phyloP scores from a whole-genome alignment of 2,888 invertebrate species.

The Halictus ligatus region DNA sequence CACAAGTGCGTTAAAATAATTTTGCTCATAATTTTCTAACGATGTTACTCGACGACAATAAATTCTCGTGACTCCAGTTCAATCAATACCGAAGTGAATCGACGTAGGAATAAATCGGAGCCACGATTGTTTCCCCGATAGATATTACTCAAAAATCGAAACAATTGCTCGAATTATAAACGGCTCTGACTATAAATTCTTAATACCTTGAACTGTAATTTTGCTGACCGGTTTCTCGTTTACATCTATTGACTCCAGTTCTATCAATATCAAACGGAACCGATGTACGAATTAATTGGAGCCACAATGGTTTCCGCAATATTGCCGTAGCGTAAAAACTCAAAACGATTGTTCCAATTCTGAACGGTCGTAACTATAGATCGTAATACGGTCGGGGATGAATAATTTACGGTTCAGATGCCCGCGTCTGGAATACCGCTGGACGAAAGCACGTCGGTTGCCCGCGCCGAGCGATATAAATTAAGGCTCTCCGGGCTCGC shows the following conservation, averaged over 20 bases:
- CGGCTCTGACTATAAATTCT: background rate
- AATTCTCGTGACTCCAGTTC: background rate
- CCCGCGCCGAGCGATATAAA: slow-evolving; percentile 67
- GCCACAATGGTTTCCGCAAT: background rate
- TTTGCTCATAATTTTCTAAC: background rate
- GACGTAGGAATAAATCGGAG: background rate
- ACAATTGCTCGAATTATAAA: background rate
- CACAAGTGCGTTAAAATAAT: background rate
- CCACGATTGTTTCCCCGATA: background rate
- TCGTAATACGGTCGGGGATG: slow-evolving; percentile 14
- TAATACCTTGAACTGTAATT: no score
- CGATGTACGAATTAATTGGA: background rate
- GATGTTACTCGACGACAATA: background rate
- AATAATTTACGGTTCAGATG: slow-evolving; percentile 40
- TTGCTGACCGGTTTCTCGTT: no score
- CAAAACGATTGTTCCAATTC: background rate
- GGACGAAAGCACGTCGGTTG: slow-evolving; percentile 76
- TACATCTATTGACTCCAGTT: background rate
- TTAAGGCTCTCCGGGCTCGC: slow-evolving; percentile 64
- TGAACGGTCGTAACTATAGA: background rate
- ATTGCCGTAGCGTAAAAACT: background rate
- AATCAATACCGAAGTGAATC: background rate
- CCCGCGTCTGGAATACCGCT: slow-evolving; percentile 66
- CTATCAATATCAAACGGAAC: background rate
- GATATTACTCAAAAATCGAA: background rate